These are phyloP conservation scores for Parnassius mnemosyne DNA, from an alignment of 2,888 invertebrate species.

Conservation along the genomic window DNA sequence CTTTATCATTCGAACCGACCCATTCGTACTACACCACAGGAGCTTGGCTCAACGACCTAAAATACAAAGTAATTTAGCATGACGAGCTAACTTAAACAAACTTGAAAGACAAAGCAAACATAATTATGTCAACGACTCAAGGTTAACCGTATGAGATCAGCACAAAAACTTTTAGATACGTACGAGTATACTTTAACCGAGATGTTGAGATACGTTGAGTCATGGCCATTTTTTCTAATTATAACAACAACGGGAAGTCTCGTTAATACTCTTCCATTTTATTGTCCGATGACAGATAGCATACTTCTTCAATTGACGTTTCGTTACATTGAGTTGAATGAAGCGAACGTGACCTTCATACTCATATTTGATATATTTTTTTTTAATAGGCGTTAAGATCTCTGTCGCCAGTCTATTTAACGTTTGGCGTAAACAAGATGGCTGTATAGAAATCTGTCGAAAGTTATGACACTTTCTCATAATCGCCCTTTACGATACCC, in stretches of 20 bases:
- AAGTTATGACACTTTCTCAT: no score
- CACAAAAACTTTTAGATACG: neutral
- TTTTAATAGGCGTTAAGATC: no score
- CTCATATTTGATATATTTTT: no score
- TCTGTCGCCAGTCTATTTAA: no score
- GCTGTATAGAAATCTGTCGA: no score
- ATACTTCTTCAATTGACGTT: neutral
- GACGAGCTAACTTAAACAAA: no score
- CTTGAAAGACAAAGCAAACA: neutral
- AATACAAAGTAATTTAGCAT: no score
- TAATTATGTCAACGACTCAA: neutral
- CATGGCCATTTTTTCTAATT: constrained; percentile 15
- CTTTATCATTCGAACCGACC: no score
- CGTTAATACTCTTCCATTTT: neutral
- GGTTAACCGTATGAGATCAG: constrained; percentile 7
- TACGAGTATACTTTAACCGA: constrained; percentile 13
- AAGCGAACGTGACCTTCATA: neutral
- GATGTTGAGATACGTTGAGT: constrained; percentile 4
- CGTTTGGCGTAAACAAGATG: no score
- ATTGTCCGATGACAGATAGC: constrained; percentile 4
- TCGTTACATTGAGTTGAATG: neutral
- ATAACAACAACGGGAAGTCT: constrained; percentile 13
- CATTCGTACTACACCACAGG: no score
- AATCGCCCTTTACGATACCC: no score
- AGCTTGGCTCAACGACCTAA: no score